Evolutionary conservation across 2,888 invertebrate species (phyloP).

Genomic region (Acleris cristana): DNA sequence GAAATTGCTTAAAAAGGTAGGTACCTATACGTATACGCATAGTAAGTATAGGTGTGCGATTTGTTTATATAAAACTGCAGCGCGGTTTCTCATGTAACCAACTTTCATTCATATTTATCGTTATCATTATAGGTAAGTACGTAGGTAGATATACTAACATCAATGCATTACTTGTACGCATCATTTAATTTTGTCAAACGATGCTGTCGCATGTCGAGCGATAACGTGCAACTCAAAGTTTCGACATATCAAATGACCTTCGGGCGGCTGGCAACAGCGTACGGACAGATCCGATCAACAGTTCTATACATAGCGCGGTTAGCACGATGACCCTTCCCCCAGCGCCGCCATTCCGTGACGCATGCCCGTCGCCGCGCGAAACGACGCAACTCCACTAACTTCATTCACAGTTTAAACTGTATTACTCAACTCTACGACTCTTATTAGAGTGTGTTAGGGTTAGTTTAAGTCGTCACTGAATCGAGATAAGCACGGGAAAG

Average conservation of each 20-base stretch:
- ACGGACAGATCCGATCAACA: conserved; percentile 24
- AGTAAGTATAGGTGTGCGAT: too few species aligned
- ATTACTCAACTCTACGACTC: background rate
- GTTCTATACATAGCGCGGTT: conserved; percentile 28
- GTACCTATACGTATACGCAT: too few species aligned
- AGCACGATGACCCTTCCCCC: conserved; percentile 37
- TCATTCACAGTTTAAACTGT: background rate
- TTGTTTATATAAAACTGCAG: too few species aligned
- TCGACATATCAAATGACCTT: conserved; percentile 36
- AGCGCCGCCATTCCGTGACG: conserved; percentile 33
- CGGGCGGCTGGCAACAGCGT: conserved; percentile 39
- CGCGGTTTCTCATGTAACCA: too few species aligned
- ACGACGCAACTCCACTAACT: conserved; percentile 4
- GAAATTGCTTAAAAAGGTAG: too few species aligned
- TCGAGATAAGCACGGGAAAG: conserved; percentile 34
- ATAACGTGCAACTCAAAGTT: conserved; percentile 10
- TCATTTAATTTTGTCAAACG: too few species aligned
- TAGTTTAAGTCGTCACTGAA: conserved; percentile 16
- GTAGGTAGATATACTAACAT: too few species aligned
- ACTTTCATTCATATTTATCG: too few species aligned
- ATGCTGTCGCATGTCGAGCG: too few species aligned
- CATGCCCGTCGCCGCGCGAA: conserved; percentile 20
- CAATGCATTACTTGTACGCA: too few species aligned
- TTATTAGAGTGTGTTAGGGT: conserved; percentile 4
- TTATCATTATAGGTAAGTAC: too few species aligned